Evolutionary conservation across 2,113 vertebrate species (phyloP).

Genomic region (Machaerirhynchus nigripectus): DNA sequence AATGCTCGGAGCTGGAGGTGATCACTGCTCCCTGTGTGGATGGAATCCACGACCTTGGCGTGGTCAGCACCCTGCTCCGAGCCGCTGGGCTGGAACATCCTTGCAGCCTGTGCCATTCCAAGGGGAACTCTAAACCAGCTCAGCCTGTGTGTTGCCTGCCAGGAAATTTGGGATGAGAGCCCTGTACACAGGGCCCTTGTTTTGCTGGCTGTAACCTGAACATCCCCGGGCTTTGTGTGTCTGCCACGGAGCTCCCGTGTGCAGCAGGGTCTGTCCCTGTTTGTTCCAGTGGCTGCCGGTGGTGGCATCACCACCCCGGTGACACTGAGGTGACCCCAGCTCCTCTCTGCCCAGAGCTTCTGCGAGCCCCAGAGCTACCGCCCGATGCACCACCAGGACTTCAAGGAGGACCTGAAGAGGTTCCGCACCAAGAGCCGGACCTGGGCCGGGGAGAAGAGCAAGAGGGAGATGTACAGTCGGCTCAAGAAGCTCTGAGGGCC

Average conservation of each 20-base stretch:
- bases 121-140: accelerated
- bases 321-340: accelerated
- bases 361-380: constrained; percentile 92
- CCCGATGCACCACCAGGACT: constrained; percentile 95
- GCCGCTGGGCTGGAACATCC: background rate
- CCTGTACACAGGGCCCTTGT: accelerated
- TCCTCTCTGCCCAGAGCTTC: constrained; percentile 69
- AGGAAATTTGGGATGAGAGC: background rate
- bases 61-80: background rate
- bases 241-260: accelerated
- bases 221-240: accelerated
- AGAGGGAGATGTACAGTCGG: constrained; percentile 91
- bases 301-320: accelerated
- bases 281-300: accelerated
- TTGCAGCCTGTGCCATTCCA: accelerated
- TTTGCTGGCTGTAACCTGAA: background rate
- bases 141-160: accelerated
- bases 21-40: accelerated
- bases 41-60: background rate
- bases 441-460: constrained; percentile 95
- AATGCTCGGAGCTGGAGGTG: background rate
- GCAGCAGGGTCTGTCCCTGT: no score
- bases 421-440: constrained; percentile 92
- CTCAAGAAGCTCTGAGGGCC: constrained; percentile 87
- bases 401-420: constrained; percentile 87